Conservation (phyloP, 2,113 vertebrate species). For the Lethenteron reissneri region DNA sequence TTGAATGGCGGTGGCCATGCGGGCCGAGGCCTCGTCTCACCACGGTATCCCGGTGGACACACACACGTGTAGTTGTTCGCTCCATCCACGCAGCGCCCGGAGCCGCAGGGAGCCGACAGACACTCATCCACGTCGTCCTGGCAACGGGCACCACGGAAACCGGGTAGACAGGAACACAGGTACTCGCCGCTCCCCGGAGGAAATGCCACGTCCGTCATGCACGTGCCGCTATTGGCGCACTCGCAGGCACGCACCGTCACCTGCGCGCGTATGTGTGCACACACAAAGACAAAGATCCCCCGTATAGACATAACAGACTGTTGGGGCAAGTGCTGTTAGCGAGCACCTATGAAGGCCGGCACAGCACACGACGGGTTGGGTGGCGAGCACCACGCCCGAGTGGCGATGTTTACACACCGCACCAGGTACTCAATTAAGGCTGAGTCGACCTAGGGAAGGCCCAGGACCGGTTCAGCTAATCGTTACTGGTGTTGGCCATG, state of each 20-base stretch:
- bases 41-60: constrained; percentile 20
- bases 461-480: no score
- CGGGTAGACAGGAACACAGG: constrained; percentile 31
- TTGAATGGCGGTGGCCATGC: no score
- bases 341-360: no score
- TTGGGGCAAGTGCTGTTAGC: no score
- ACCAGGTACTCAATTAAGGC: no score
- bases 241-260: constrained; percentile 30
- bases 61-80: constrained; percentile 18
- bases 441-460: no score
- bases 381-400: no score
- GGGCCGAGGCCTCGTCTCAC: neutral
- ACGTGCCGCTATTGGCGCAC: constrained; percentile 27
- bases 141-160: constrained; percentile 27
- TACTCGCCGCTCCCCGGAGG: constrained; percentile 38
- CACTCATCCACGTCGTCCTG: constrained; percentile 22
- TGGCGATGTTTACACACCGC: no score
- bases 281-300: constrained; percentile 5
- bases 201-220: constrained; percentile 31
- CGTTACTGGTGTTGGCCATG: no score
- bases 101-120: constrained; percentile 16
- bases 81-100: constrained; percentile 16
- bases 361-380: no score
- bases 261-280: constrained; percentile 17
- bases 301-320: no score